phyloP scores from a whole-genome alignment of 2,888 invertebrate species.

The Anticlea derivata region DNA sequence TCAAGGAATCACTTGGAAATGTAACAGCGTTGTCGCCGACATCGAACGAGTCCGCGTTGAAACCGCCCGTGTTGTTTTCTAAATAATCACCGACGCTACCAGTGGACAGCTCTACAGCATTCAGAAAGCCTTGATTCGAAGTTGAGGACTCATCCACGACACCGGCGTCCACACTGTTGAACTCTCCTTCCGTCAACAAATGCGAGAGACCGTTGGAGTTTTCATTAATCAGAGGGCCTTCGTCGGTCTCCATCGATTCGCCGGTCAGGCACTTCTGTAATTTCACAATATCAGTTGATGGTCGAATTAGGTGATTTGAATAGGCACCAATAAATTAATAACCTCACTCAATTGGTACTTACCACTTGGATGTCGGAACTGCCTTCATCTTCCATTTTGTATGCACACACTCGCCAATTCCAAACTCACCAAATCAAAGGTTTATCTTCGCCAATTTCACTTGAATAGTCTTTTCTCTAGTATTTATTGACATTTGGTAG shows the following conservation, averaged over 20 bases:
- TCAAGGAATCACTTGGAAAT: constrained; percentile 69
- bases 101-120: constrained; percentile 75
- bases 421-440: not conserved
- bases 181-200: constrained; percentile 73
- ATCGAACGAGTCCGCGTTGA: constrained; percentile 69
- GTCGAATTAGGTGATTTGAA: no score
- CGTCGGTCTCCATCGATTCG: constrained; percentile 74
- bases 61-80: constrained; percentile 66
- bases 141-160: constrained; percentile 73
- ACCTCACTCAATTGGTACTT: constrained; percentile 41
- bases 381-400: constrained; percentile 61
- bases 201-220: constrained; percentile 77
- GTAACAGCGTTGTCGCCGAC: constrained; percentile 77
- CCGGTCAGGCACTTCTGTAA: constrained; percentile 72
- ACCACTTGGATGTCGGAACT: constrained; percentile 76
- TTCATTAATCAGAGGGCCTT: constrained; percentile 74
- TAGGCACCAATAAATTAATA: constrained; percentile 37
- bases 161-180: constrained; percentile 73
- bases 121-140: constrained; percentile 76
- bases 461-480: not conserved
- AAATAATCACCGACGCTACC: constrained; percentile 77
- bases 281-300: not conserved
- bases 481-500: no score
- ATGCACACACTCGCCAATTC: not conserved
- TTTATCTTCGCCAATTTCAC: not conserved